These are phyloP conservation scores for Theretra japonica DNA, from an alignment of 2,888 invertebrate species.

Conservation along the genomic window DNA sequence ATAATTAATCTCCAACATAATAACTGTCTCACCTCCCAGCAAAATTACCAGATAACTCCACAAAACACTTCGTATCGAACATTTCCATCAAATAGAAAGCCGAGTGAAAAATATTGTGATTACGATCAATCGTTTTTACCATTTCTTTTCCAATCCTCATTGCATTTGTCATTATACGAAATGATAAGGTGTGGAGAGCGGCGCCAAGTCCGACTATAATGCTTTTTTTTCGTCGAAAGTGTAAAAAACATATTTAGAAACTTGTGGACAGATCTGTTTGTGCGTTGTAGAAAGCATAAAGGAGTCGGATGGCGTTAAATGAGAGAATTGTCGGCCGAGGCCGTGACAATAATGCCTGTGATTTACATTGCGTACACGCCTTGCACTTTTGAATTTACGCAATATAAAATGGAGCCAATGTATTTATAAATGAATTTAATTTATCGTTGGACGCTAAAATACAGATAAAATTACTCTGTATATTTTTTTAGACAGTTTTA, in stretches of 20 bases:
- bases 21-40: neutral
- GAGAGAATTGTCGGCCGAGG: conserved; percentile 31
- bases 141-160: conserved; percentile 14
- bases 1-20: neutral
- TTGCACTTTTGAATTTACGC: conserved; percentile 3
- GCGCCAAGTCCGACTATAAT: conserved; percentile 16
- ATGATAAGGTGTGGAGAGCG: conserved; percentile 19
- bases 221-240: conserved; percentile 37
- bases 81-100: conserved; percentile 22
- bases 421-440: too few relatives aligned
- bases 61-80: conserved; percentile 14
- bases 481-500: too few relatives aligned
- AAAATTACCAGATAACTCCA: neutral
- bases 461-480: too few relatives aligned
- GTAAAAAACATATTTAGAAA: conserved; percentile 44
- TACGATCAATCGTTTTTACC: conserved; percentile 15
- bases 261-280: conserved; percentile 43
- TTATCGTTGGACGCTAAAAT: too few relatives aligned
- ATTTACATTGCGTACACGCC: conserved; percentile 8
- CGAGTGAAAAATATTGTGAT: conserved; percentile 10
- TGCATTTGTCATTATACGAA: conserved; percentile 25
- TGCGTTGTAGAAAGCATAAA: conserved; percentile 60
- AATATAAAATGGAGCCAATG: neutral
- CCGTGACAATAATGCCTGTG: conserved; percentile 24
- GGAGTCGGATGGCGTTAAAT: conserved; percentile 56